A percentile compares a stretch with the other conserved stretches of the same genome.
Conservation (phyloP, 2,888 invertebrate genomes). For the Scaptomyza tumidula region DNA sequence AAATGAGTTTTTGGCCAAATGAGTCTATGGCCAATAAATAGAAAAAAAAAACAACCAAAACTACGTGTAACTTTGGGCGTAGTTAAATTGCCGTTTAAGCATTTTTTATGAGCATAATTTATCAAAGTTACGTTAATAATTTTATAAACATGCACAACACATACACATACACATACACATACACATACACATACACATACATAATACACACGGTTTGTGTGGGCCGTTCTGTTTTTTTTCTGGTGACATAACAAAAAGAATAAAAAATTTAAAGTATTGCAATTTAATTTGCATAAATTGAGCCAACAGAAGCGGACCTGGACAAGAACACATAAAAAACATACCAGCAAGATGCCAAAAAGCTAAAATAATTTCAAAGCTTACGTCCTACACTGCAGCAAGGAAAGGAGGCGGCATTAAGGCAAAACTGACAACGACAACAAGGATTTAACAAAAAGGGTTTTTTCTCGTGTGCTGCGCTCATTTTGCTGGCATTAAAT, state of each 20-base stretch:
- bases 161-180: constrained; percentile 27
- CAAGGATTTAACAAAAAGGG: constrained; percentile 57
- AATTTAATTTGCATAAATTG: constrained; percentile 79
- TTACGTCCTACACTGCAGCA: constrained; percentile 63
- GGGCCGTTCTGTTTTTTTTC: constrained; percentile 40
- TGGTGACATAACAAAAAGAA: constrained; percentile 58
- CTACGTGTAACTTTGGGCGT: constrained; percentile 68
- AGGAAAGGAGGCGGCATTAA: constrained; percentile 32
- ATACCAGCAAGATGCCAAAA: constrained; percentile 61
- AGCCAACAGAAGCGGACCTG: constrained; percentile 44
- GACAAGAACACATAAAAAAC: constrained; percentile 18
- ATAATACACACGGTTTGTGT: constrained; percentile 27
- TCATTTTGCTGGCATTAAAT: constrained; percentile 74
- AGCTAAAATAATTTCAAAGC: constrained; percentile 70
- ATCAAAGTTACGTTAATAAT: constrained; percentile 78
- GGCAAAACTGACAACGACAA: constrained; percentile 36
- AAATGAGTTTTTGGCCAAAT: constrained; percentile 68
- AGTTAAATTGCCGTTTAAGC: constrained; percentile 77
- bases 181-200: constrained; percentile 26
- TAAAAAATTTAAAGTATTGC: constrained; percentile 69
- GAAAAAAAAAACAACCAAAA: constrained; percentile 24
- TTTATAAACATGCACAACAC: constrained; percentile 52
- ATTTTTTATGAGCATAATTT: constrained; percentile 77
- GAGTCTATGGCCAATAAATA: constrained; percentile 71
- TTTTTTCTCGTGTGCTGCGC: constrained; percentile 52